phyloP scores from a whole-genome alignment of 1,140 invertebrate genomes.

The Drosophila santomea region DNA sequence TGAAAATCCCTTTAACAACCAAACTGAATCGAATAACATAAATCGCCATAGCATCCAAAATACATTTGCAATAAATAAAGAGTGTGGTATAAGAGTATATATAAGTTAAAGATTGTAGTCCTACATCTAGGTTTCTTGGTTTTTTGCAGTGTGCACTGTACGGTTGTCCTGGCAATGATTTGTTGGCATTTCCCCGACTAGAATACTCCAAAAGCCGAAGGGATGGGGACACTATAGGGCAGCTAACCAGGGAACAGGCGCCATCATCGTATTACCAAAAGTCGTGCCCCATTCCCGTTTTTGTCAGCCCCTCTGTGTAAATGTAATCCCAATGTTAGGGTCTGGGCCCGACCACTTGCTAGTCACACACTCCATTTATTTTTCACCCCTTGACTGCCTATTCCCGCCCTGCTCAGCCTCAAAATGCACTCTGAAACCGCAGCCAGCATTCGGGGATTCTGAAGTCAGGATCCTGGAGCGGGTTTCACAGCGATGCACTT shows the following conservation, averaged over 20 bases:
- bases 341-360: slow-evolving; percentile 31
- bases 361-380: slow-evolving; percentile 81
- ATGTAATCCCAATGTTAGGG: slow-evolving; percentile 69
- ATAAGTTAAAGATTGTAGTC: background rate
- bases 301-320: slow-evolving; percentile 47
- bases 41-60: no score
- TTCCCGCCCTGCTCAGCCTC: slow-evolving; percentile 43
- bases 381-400: slow-evolving; percentile 71
- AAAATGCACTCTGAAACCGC: slow-evolving; percentile 60
- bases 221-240: slow-evolving; percentile 6
- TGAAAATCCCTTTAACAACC: background rate
- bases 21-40: background rate
- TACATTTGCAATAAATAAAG: no score
- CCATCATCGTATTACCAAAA: slow-evolving; percentile 78
- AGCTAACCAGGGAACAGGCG: slow-evolving; percentile 30
- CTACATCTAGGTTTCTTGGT: background rate
- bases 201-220: slow-evolving; percentile 6
- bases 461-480: slow-evolving; percentile 9
- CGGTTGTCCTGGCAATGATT: slow-evolving; percentile 76
- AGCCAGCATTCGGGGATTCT: slow-evolving; percentile 19
- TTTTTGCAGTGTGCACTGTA: slow-evolving; percentile 3
- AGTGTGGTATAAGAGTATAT: no score
- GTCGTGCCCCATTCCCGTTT: slow-evolving; percentile 17
- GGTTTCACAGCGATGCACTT: slow-evolving; percentile 57
- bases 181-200: slow-evolving; percentile 74